Conservation (phyloP, 2,888 invertebrate genomes). For the Patella ulyssiponensis region DNA sequence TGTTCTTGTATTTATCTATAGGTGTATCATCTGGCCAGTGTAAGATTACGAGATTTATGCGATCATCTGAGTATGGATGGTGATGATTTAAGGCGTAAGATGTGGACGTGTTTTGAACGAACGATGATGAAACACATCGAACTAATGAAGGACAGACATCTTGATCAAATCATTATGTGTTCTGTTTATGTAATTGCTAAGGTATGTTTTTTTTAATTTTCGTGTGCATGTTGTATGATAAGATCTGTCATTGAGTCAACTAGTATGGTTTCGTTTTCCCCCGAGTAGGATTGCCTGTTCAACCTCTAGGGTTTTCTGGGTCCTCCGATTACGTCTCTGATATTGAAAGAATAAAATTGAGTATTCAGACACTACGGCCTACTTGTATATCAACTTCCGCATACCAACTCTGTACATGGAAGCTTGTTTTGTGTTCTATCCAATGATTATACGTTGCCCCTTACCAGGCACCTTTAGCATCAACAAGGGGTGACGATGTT, state of each 20-base stretch:
- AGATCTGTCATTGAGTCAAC: no score
- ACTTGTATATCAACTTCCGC: no score
- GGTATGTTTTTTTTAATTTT: slow-evolving; percentile 72
- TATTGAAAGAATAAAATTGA: not conserved
- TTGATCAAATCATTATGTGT: slow-evolving; percentile 99
- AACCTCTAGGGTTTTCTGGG: no score
- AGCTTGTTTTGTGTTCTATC: no score
- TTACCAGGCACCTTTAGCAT: no score
- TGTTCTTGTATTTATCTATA: slow-evolving; percentile 70
- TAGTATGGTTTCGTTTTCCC: no score
- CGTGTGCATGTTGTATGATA: no score
- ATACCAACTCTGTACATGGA: no score
- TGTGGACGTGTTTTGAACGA: slow-evolving; percentile 97
- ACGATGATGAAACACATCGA: slow-evolving; percentile 87
- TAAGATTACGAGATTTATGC: slow-evolving; percentile 93
- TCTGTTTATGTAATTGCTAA: slow-evolving; percentile 95
- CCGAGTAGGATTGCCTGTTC: no score
- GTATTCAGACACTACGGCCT: not conserved
- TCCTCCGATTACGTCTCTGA: not conserved
- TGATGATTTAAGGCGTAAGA: slow-evolving; percentile 81
- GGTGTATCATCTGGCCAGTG: slow-evolving; percentile 93
- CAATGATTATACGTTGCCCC: no score
- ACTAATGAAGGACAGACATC: slow-evolving; percentile 92
- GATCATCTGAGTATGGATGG: slow-evolving; percentile 81
- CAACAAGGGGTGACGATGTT: no score